These are phyloP conservation scores for Phoeniculus purpureus DNA, from an alignment of 2,797 vertebrate species.

Conservation along the genomic window DNA sequence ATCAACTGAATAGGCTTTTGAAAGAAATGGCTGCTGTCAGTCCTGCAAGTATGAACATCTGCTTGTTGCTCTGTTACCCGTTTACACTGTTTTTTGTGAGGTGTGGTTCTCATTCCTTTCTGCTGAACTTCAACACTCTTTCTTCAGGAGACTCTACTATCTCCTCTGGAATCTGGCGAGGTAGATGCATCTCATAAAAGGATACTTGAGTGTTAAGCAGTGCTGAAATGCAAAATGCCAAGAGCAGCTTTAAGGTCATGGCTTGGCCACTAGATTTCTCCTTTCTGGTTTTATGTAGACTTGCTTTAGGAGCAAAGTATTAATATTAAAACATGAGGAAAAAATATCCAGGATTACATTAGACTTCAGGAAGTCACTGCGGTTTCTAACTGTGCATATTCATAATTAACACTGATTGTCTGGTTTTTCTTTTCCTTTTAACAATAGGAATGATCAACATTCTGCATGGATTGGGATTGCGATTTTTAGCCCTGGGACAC, in stretches of 20 bases:
- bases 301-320: not conserved
- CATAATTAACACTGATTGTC: not conserved
- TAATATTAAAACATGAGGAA: not conserved
- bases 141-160: not conserved
- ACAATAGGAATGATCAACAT: slow-evolving; percentile 96
- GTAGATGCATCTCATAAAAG: not conserved
- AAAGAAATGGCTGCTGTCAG: not conserved
- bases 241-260: not conserved
- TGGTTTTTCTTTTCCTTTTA: not conserved
- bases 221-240: not conserved
- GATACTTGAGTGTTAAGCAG: not conserved
- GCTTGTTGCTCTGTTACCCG: not conserved
- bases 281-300: not conserved
- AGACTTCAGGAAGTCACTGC: not conserved
- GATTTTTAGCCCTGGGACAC: slow-evolving; percentile 94
- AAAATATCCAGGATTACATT: not conserved
- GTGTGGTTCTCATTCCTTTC: slow-evolving; percentile 12
- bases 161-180: not conserved
- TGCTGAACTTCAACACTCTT: not conserved
- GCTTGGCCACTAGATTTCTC: not conserved
- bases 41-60: not conserved
- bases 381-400: not conserved
- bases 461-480: slow-evolving; percentile 93
- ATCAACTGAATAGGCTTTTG: not conserved
- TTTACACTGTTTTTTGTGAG: slow-evolving; percentile 5